Percentiles rank a stretch among this genome's conserved stretches.
Evolutionary conservation across 2,113 vertebrate genomes (phyloP).

Genomic region (Caranx melampygus): DNA sequence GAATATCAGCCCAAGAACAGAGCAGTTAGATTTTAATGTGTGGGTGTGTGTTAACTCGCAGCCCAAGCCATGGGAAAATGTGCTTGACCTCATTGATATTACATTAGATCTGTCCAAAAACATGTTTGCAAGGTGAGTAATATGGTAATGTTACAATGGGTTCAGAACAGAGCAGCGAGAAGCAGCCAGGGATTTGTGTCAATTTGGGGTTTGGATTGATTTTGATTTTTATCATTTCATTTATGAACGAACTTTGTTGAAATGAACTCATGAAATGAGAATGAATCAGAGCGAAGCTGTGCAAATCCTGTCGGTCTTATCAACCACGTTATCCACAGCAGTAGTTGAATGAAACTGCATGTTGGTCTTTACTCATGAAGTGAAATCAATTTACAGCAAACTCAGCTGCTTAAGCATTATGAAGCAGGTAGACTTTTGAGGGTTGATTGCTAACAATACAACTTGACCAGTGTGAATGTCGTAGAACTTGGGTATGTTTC

Average conservation of each 20-base stretch:
- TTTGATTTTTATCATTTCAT: not conserved
- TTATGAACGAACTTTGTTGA: not conserved
- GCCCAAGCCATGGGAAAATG: slow-evolving; percentile 5
- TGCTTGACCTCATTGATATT: not conserved
- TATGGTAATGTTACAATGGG: not conserved
- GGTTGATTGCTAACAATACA: slow-evolving; percentile 22
- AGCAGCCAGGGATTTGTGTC: too few species aligned
- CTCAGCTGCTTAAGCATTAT: not conserved
- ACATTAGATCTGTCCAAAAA: slow-evolving; percentile 5
- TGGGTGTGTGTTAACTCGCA: slow-evolving; percentile 17
- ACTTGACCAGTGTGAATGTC: slow-evolving; percentile 22
- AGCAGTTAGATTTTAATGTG: slow-evolving; percentile 2
- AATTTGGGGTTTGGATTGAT: too few species aligned
- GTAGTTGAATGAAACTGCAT: slow-evolving; percentile 18
- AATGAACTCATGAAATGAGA: not conserved
- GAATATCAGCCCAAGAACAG: slow-evolving; percentile 8
- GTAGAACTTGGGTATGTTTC: slow-evolving; percentile 35
- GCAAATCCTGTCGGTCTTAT: not conserved
- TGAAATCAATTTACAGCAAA: slow-evolving; percentile 15
- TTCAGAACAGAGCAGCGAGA: not conserved
- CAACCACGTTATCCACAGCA: slow-evolving; percentile 7
- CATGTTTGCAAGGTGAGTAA: not conserved
- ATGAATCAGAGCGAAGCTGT: not conserved
- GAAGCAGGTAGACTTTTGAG: slow-evolving; percentile 11
- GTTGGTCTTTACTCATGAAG: not conserved